These are phyloP conservation scores for Ianthella basta DNA, from an alignment of 37 sponge, comb jelly and placozoan species.

Conservation along the genomic window DNA sequence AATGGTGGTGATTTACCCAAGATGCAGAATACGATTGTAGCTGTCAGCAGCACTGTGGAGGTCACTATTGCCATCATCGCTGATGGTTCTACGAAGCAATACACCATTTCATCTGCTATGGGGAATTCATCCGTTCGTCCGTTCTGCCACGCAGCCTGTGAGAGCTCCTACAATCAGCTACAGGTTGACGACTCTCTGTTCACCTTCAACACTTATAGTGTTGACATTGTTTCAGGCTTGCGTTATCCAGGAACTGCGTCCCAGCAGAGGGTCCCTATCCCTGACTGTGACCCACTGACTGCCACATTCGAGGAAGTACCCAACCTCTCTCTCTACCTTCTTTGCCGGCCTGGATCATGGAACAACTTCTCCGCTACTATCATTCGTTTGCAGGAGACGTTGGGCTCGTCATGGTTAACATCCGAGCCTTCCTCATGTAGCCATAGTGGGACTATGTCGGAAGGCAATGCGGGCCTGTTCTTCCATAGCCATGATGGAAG, in stretches of 20 bases:
- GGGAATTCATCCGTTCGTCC: neutral
- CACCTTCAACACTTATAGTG: no score
- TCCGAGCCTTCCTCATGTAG: no score
- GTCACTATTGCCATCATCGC: neutral
- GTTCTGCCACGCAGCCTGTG: neutral
- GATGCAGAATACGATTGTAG: no score
- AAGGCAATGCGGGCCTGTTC: neutral
- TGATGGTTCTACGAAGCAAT: neutral
- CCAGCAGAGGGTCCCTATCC: neutral
- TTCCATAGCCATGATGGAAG: neutral
- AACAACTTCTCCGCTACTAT: neutral
- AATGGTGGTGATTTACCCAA: no score
- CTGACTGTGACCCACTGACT: neutral
- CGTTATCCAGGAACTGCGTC: neutral
- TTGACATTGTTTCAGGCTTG: neutral
- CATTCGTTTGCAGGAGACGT: no score
- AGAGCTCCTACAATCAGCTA: slow-evolving; percentile 3
- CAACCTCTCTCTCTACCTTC: neutral
- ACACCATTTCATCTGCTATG: no score
- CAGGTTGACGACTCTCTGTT: neutral
- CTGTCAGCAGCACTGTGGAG: no score
- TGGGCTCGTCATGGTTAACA: no score
- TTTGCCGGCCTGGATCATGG: neutral
- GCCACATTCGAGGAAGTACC: neutral
- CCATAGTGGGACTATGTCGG: no score